phyloP scores from a whole-genome alignment of 2,797 vertebrate species.

The Cossypha niveicapilla region DNA sequence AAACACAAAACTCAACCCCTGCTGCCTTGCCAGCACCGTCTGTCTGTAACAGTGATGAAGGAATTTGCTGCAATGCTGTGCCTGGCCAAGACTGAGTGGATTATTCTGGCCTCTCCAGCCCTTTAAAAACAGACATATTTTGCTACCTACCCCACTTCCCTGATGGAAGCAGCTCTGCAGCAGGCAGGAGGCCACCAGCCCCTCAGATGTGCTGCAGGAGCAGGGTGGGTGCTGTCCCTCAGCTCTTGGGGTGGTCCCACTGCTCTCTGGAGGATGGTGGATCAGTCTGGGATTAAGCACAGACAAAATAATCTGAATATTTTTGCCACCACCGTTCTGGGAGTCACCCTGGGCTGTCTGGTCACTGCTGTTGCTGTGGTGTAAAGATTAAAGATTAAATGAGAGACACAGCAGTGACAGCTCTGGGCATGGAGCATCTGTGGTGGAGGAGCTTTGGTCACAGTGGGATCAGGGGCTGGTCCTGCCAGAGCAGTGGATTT shows the following conservation, averaged over 20 bases:
- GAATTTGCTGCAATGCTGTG: background rate
- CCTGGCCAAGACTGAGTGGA: background rate
- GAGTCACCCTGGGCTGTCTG: background rate
- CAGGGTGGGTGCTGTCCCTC: background rate
- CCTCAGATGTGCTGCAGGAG: background rate
- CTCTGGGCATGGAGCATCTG: background rate
- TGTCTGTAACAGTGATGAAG: background rate
- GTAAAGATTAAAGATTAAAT: background rate
- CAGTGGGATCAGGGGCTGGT: background rate
- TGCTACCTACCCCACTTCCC: background rate
- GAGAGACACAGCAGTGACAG: background rate
- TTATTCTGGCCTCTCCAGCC: background rate
- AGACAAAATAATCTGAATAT: background rate
- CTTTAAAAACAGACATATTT: background rate
- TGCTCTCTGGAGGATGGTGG: background rate
- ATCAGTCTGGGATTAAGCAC: background rate
- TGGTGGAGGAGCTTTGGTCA: background rate
- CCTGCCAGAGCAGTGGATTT: background rate
- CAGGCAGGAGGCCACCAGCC: background rate
- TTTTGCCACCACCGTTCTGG: accelerated
- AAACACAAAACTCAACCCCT: background rate
- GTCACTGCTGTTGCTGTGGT: background rate
- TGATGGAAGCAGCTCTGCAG: background rate
- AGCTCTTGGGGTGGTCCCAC: background rate
- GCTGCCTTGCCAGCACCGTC: background rate